Evolutionary conservation across 2,797 vertebrate species (phyloP).

Genomic region (Macropus fuliginosus): DNA sequence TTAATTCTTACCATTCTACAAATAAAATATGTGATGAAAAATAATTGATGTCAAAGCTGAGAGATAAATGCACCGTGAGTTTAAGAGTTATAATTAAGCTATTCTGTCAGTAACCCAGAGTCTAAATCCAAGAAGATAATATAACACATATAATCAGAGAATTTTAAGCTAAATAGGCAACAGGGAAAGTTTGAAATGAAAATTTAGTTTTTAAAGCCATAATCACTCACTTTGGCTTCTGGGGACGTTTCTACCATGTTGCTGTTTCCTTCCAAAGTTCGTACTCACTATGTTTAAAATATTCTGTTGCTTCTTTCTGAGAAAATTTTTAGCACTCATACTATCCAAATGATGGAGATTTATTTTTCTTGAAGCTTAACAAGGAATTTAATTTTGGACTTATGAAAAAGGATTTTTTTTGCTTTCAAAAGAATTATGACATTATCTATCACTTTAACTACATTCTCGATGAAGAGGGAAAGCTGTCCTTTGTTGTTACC

Average conservation of each 20-base stretch:
- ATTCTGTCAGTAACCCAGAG: not conserved
- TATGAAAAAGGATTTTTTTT: conserved; percentile 47
- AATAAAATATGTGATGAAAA: not conserved
- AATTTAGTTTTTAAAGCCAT: not conserved
- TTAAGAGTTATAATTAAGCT: conserved; percentile 16
- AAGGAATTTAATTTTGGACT: conserved; percentile 25
- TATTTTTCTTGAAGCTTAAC: conserved; percentile 35
- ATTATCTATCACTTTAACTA: conserved; percentile 37
- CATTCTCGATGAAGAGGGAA: conserved; percentile 17
- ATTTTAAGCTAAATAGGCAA: conserved; percentile 22
- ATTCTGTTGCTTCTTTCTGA: not conserved
- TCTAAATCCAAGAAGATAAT: not conserved
- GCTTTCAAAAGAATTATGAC: conserved; percentile 46
- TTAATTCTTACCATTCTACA: not conserved
- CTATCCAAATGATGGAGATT: not conserved
- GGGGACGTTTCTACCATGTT: not conserved
- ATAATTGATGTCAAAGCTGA: not conserved
- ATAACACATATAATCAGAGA: not conserved
- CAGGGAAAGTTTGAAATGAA: not conserved
- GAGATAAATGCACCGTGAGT: not conserved
- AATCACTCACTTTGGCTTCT: not conserved
- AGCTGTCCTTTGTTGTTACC: conserved; percentile 41
- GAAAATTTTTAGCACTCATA: not conserved
- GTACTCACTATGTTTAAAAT: not conserved
- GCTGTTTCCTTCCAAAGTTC: not conserved